Base-by-base conservation (phyloP, 2,888 invertebrate genomes). In the Leucophenga maculata region DNA sequence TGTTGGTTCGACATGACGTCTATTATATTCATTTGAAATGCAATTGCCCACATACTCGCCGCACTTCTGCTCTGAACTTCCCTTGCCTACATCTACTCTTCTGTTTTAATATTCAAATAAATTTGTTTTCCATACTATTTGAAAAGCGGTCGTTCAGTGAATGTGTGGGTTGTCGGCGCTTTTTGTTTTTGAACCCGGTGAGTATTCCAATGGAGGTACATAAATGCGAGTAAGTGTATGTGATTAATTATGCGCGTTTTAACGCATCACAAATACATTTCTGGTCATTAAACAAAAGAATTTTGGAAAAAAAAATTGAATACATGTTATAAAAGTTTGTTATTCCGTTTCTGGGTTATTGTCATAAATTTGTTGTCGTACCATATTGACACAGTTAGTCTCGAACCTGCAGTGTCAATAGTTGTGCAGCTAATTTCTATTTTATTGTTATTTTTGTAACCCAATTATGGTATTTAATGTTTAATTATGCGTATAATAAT, bases 151-250 rank as follows among this genome's bases (percentile, higher is more conserved):
- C 50, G 1, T 18, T n/a, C 67, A 69, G 64, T 70, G 64, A 77
- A 77, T 69, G 76, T 77, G 71, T 64, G 75, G 50, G 50, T 50
- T 50, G 50, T 68, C 69, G 74, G 77, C 50, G 75, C 74, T 67
- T 69, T 50, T 20, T 68, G 9, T 66, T n/a, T 55, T 46, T 31
- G 2, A 6, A 11, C 39, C 48, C 26, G 14, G 18, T 13, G 26
- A 46, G n/a, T 64, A 46, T 20, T 32, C 16, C 6, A 18, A 11
- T 16, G 32, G 3, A 11, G 8, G 39, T 39, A 39, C 39, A 11
- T 39, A 39, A 11, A 11, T 39, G 1, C 39, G 39, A 39, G 39
- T 39, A 39, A 39, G 8, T 11, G 52, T 3, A 46, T 67, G 46
- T 64, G 62, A 64, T 64, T 64, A 64, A 64, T 64, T 64, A 64